Base-by-base conservation (phyloP, 1,140 invertebrate genomes). In the Formica selysi region DNA sequence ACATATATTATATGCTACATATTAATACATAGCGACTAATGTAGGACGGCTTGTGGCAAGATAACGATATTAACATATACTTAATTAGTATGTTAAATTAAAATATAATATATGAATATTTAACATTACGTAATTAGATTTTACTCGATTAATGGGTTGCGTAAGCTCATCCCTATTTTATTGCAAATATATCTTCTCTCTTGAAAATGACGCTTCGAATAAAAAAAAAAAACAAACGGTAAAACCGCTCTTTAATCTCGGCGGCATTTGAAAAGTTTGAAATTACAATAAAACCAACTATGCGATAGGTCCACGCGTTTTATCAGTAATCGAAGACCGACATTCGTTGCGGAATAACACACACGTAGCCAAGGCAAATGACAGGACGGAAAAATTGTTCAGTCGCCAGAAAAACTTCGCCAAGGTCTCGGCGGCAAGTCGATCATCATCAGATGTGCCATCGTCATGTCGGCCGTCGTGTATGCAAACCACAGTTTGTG, bases 371-470 rank as follows among this genome's bases (percentile, higher is more conserved):
- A 65, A 32, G 22, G 19, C 29, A 29, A 38, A 80, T 38, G 41
- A 29, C 83, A n/a, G 48, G 44, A n/a, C 44, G 62, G 68, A 86
- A 86, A 89, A 89, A 86, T 89, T 48, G 26, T 19, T 61, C 26
- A 29, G 62, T 5, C 54, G 83, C 83, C 88, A 89, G 76, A 57
- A 74, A 70, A 73, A 81, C 48, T 76, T 85, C 16, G 29, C 38
- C 8, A 26, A 29, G 29, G 26, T 59, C 64, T 54, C 51, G 29
- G 10, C 57, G 51, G 61, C 64, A 59, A 64, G 78, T 62, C 41
- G 41, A 8, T 61, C 65, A 44, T 36, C 68, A 61, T 90, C 78
- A 54, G 57, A 76, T 16, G 48, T 54, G 29, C 48, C 61, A 36
- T 68, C 87, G 54, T 16, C 70, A 26, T 51, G 7, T 11, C 16